phyloP scores from a whole-genome alignment of 2,113 vertebrate genomes.

The Cacatua alba region DNA sequence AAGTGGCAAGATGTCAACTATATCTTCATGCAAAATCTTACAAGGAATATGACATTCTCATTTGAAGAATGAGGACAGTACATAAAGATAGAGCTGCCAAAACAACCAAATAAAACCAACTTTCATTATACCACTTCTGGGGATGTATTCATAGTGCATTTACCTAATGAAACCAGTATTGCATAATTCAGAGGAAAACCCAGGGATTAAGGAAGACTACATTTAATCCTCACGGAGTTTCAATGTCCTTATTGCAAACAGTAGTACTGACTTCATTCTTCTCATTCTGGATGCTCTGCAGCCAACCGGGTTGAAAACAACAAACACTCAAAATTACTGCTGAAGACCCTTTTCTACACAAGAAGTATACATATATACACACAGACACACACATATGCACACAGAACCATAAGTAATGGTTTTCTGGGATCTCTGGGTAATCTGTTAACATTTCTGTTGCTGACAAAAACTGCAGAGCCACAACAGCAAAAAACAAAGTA shows the following conservation, averaged over 20 bases:
- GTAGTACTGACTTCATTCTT: neutral
- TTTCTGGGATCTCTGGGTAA: neutral
- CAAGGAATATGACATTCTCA: neutral
- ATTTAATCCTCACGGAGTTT: constrained; percentile 17
- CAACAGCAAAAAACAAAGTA: neutral
- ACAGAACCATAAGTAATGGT: neutral
- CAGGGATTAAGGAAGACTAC: neutral
- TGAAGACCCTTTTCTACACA: neutral
- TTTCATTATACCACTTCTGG: neutral
- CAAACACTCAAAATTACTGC: neutral
- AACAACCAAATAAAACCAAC: neutral
- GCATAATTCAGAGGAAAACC: neutral
- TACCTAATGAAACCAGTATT: neutral
- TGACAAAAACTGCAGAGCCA: neutral
- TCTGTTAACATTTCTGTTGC: neutral
- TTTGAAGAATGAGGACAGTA: neutral
- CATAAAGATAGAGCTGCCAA: neutral
- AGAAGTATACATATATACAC: neutral
- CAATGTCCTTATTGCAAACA: neutral
- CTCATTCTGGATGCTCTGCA: neutral
- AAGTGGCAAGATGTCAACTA: neutral
- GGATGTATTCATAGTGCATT: neutral
- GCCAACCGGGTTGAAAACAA: constrained; percentile 29
- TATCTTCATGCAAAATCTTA: neutral
- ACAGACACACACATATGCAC: neutral